A percentile compares a stretch with the other conserved stretches of the same genome.
phyloP scores from a whole-genome alignment of 2,888 invertebrate species.

The Strigamia maritima region DNA sequence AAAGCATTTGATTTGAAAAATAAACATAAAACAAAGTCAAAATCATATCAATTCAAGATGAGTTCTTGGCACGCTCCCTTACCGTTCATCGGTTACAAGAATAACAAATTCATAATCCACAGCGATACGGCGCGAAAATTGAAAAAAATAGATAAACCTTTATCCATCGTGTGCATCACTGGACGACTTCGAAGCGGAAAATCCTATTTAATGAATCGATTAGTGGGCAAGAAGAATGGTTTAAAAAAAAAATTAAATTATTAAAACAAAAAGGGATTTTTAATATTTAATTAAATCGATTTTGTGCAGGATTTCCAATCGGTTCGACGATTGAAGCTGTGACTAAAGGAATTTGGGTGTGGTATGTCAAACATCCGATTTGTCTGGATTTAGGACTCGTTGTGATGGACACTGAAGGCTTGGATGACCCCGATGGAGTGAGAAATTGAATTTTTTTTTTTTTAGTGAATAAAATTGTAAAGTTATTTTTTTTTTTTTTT shows the following conservation, averaged over 20 bases:
- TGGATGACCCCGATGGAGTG: neutral
- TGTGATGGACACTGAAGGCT: neutral
- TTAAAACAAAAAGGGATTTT: too few species aligned
- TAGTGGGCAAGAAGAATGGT: neutral
- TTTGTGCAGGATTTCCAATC: neutral
- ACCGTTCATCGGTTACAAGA: neutral
- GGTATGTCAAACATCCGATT: neutral
- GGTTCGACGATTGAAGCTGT: neutral
- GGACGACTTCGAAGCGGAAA: neutral
- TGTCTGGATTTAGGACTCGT: neutral
- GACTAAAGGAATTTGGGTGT: neutral
- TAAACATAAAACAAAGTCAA: too few species aligned
- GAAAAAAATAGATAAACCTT: neutral
- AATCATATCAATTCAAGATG: neutral
- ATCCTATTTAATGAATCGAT: constrained; percentile 22
- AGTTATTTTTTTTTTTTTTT: neutral
- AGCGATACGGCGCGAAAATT: neutral
- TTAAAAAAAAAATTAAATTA: too few species aligned
- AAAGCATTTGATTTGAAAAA: too few species aligned
- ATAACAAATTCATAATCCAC: neutral
- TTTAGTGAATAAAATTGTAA: too few species aligned
- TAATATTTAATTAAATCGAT: too few species aligned
- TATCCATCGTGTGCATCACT: neutral
- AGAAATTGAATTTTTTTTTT: neutral
- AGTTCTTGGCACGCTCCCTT: neutral